Evolutionary conservation across 2,888 invertebrate genomes (phyloP).

Genomic region (Thelaira solivaga): DNA sequence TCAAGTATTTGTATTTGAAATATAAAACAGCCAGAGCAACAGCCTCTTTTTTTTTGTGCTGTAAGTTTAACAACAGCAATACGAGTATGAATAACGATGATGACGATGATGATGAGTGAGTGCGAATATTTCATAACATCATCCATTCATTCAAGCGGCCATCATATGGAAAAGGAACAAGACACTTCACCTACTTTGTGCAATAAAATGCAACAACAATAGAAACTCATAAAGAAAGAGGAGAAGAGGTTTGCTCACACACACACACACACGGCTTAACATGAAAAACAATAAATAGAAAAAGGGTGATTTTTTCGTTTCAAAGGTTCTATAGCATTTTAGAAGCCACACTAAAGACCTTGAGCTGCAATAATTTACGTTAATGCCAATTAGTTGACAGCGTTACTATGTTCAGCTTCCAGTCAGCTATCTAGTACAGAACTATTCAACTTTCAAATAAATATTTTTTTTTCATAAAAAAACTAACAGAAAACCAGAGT

Average conservation of each 20-base stretch:
- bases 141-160: constrained; percentile 30
- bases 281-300: constrained; percentile 7
- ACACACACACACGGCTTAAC: constrained; percentile 22
- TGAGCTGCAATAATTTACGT: no score
- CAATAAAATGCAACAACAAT: constrained; percentile 59
- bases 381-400: no score
- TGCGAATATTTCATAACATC: constrained; percentile 41
- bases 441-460: no score
- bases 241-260: neutral
- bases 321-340: no score
- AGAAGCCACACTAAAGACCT: no score
- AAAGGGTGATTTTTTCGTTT: neutral
- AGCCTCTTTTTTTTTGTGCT: constrained; percentile 33
- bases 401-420: no score
- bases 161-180: constrained; percentile 43
- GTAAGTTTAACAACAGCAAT: constrained; percentile 23
- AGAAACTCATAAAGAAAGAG: constrained; percentile 15
- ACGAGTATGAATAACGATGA: constrained; percentile 1
- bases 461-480: no score
- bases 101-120: constrained; percentile 20
- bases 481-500: no score
- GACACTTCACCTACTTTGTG: constrained; percentile 61
- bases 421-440: no score
- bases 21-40: constrained; percentile 31
- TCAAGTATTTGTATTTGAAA: constrained; percentile 55